phyloP scores from a whole-genome alignment of 2,797 vertebrate species.

The Melanogrammus aeglefinus region DNA sequence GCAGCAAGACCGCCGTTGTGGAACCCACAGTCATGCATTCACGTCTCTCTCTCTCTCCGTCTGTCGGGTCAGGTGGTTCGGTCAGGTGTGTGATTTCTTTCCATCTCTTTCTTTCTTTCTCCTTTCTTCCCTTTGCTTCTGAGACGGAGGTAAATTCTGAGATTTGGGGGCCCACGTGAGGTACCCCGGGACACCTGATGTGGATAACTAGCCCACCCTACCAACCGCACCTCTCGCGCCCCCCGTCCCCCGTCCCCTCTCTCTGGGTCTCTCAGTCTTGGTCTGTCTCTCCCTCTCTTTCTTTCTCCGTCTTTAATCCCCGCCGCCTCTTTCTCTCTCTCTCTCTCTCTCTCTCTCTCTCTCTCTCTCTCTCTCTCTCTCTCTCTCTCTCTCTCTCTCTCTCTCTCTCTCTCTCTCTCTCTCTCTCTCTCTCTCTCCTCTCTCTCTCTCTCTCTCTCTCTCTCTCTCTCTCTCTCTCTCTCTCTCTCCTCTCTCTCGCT shows the following conservation, averaged over 20 bases:
- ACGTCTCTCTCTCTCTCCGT: slow-evolving; percentile 52
- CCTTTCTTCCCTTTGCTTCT: neutral
- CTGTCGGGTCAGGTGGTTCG: slow-evolving; percentile 64
- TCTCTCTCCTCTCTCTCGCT: too few relatives aligned
- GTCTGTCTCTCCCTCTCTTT: neutral
- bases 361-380: slow-evolving; percentile 7
- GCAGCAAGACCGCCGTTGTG: neutral
- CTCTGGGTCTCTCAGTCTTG: neutral
- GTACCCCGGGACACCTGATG: slow-evolving; percentile 74
- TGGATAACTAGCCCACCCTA: slow-evolving; percentile 47
- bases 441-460: slow-evolving; percentile 4
- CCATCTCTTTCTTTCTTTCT: neutral
- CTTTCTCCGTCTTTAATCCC: too few relatives aligned
- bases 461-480: too few relatives aligned
- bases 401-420: neutral
- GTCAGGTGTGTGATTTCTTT: slow-evolving; percentile 65
- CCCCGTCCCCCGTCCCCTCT: neutral
- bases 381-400: neutral
- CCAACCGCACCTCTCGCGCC: slow-evolving; percentile 1
- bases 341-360: neutral
- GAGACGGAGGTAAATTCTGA: slow-evolving; percentile 38
- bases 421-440: too few relatives aligned
- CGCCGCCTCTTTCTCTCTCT: neutral
- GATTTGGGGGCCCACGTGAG: slow-evolving; percentile 64
- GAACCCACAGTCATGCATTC: slow-evolving; percentile 52